These are phyloP conservation scores for Bufo bufo DNA, from an alignment of 2,113 vertebrate species.

Conservation along the genomic window DNA sequence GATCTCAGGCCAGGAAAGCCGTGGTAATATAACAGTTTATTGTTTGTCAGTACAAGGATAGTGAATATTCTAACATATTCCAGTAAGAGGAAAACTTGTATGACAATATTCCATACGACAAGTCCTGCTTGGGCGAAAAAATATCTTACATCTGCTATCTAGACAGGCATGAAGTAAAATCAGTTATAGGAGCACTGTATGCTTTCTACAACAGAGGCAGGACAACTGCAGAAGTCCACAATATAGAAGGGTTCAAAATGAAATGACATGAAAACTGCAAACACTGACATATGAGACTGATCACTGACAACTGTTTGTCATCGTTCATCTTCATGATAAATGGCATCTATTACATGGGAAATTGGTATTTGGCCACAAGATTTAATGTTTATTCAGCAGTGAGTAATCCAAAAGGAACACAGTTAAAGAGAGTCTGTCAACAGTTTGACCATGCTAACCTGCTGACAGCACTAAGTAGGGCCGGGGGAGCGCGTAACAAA, in stretches of 20 bases:
- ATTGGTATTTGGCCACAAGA: background rate
- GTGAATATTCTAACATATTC: constrained; percentile 67
- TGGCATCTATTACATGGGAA: too few relatives aligned
- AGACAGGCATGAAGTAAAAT: constrained; percentile 70
- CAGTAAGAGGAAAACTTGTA: constrained; percentile 68
- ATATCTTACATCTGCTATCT: constrained; percentile 85
- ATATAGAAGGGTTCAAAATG: background rate
- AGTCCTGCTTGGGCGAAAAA: constrained; percentile 84
- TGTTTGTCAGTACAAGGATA: constrained; percentile 70
- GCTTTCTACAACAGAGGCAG: constrained; percentile 77
- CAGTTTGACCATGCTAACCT: too few relatives aligned
- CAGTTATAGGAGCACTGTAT: constrained; percentile 68
- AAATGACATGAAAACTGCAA: background rate
- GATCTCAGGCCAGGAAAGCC: background rate
- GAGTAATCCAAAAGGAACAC: background rate
- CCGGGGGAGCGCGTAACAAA: too few relatives aligned
- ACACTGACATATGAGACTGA: background rate
- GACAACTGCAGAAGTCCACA: background rate
- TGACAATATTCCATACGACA: constrained; percentile 71
- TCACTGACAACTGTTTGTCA: background rate
- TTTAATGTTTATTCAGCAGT: background rate
- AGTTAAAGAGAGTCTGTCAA: too few relatives aligned
- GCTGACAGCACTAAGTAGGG: too few relatives aligned
- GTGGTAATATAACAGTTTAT: constrained; percentile 21
- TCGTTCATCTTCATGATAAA: background rate